These are phyloP conservation scores for Apocheima hispidaria DNA, from an alignment of 2,888 invertebrate genomes.

Conservation along the genomic window DNA sequence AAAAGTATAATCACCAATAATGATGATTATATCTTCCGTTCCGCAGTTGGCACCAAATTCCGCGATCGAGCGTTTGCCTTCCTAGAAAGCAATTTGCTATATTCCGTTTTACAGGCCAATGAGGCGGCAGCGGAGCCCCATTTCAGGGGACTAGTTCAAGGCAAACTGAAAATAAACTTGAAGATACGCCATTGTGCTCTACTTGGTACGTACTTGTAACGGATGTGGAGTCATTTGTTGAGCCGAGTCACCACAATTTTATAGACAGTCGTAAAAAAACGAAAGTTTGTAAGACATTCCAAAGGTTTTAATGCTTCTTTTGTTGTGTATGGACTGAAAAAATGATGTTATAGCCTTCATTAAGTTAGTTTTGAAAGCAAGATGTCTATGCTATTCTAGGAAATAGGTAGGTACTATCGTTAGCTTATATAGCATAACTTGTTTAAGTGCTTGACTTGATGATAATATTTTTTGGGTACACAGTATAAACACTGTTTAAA, in stretches of 20 bases:
- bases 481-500: not conserved
- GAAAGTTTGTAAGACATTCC: slow-evolving; percentile 9
- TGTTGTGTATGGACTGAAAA: slow-evolving; percentile 20
- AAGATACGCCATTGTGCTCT: slow-evolving; percentile 37
- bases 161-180: slow-evolving; percentile 45
- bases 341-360: not conserved
- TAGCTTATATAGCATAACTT: not conserved
- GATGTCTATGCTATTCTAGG: not conserved
- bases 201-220: slow-evolving; percentile 16
- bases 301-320: slow-evolving; percentile 14
- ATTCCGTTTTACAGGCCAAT: slow-evolving; percentile 18
- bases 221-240: slow-evolving; percentile 25
- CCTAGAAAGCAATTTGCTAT: slow-evolving; percentile 12
- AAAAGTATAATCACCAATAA: not conserved
- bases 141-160: slow-evolving; percentile 41
- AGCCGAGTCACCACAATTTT: slow-evolving; percentile 9
- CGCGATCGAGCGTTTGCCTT: not conserved
- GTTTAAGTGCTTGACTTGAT: not conserved
- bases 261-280: slow-evolving; percentile 14
- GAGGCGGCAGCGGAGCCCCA: slow-evolving; percentile 19
- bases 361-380: not conserved
- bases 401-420: not conserved
- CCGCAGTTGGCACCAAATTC: not conserved
- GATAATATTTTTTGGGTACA: not conserved
- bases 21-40: too few species aligned